Evolutionary conservation across 2,113 vertebrate species (phyloP), one percentile per base, ranked within the genome.

Genomic region (Butorides virescens): DNA sequence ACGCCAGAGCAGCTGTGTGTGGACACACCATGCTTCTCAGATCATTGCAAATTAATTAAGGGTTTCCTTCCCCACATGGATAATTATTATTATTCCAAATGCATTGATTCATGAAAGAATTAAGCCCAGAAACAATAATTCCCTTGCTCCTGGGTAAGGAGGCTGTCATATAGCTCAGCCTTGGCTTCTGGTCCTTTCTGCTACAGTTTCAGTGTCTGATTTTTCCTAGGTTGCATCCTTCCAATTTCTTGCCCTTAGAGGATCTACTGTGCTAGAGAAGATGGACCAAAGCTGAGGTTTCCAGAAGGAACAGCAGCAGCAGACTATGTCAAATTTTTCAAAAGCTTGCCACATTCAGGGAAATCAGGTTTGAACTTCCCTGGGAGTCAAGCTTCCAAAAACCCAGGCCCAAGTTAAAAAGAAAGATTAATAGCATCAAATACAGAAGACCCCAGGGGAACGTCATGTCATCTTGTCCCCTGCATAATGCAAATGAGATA

Each of bases 61-160:
- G 34, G 42, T 15, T 88, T 88, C 65, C 13, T 86, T 92, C 30
- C 52, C 10, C 47, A 74, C 34, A 55, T 1, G 1, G 34, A 84
- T 80, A n/a, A 89, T 95, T 85, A 91, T 90, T 92, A 84, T 86
- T 90, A 70, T 92, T 94, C 56, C 76, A 95, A 89, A 93, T 72
- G 16, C 25, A 86, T 59, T 77, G 71, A 90, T 58, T 93, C 34
- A 71, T 83, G 78, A 74, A 73, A 77, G 47, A 92, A 74, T 74
- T 80, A 80, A 29, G 61, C 34, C 80, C 52, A 55, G 78, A 95
- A 87, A 88, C 15, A 63, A 4, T 70, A 76, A 53, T 3, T 92
- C 18, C 10, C 42, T 67, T 86, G 32, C 37, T 92, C 47, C 34
- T 74, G 63, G 7, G 26, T 55, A 63, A 77, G 47, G 32, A 92